Base-by-base conservation (phyloP, 2,888 invertebrate genomes). In the Coleophora deauratella region DNA sequence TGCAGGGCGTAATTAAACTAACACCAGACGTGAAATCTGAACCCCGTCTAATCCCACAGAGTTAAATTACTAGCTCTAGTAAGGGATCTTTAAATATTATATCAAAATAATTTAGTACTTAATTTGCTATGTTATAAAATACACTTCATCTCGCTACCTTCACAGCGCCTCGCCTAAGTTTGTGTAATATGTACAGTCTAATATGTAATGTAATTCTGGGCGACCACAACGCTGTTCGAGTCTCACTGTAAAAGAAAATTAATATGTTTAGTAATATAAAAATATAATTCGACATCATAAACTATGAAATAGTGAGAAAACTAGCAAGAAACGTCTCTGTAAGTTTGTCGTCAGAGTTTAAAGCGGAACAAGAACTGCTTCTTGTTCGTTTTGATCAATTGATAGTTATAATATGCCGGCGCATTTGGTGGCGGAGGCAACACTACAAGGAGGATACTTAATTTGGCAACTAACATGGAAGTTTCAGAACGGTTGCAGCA, bases 101-200 rank as follows among this genome's bases (percentile, higher is more conserved):
- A 80, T 74, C 72, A 79, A 81, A 81, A 82, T 84, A 82, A 81
- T 81, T 82, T 82, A 84, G 78, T 80, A 80, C 79, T 82, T 80
- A 81, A 59, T 56, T 72, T 60, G 62, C 59, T 66, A 66, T 65
- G 63, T 60, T 72, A 69, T 72, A 77, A 76, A 77, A 79, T 77
- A 79, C 69, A 76, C 61, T 59, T 77, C 63, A 11, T 21, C 21
- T 6, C 6, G 69, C 66, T 65, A 66, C 67, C 70, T 69, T 78
- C 77, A 79, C 79, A 76, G 76, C 77, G 71, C 73, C 63, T 69
- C 64, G 61, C 62, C 62, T 66, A 66, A 33, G 58, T 60, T 57
- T 52, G 55, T 66, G 60, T 61, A 66, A 67, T n/a, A 62, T 66
- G 55, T 54, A 65, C 57, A 62, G 51, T 56, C 46, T 48, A 44